Evolutionary conservation across 2,888 invertebrate genomes (phyloP), one percentile per base, ranked within the genome.

Genomic region (Taenaris catops): DNA sequence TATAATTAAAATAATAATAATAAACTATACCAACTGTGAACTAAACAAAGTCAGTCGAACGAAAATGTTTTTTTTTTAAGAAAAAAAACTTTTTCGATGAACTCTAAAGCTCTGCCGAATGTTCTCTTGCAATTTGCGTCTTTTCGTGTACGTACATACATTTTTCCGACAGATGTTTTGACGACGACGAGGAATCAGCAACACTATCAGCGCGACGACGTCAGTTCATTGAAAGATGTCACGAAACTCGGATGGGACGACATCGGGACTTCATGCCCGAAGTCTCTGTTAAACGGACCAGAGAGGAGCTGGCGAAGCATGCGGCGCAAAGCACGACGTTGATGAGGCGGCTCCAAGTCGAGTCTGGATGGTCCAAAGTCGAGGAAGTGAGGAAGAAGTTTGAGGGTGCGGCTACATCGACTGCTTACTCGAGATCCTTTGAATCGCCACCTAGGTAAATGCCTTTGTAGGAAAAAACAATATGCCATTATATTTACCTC

Each of bases 361-460:
- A 84, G 61, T 76, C 78, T 29, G 75, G 83, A 53, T 86, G 84
- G 84, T 83, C 84, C 21, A 86, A 84, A 53, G 84, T 84, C 50
- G 83, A 86, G 52, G 83, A 86, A 53, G 84, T 86, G 10, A 57
- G 84, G 41, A 86, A 81, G 71, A 84, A 86, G 63, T 84, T 86
- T 37, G 84, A 86, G 48, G 71, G 66, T 1, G 74, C 71, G 1
- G 65, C 75, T 0, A 61, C 72, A 10, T 49, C 60, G 1, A 59
- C 66, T 0, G 68, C 75, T 4, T 81, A 63, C 46, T 80, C 80
- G 6, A 67, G 83, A 48, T 78, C 78, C 1, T 86, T 86, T 42
- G 84, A 86, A 43, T 83, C 83, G 41, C 84, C 84, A 8, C 84
- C 84, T 1, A 81, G 84, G 84, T 14, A 14, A 14, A 14, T 14